Base-by-base conservation (phyloP, 2,888 invertebrate species). In the Eurytoma adleriae region DNA sequence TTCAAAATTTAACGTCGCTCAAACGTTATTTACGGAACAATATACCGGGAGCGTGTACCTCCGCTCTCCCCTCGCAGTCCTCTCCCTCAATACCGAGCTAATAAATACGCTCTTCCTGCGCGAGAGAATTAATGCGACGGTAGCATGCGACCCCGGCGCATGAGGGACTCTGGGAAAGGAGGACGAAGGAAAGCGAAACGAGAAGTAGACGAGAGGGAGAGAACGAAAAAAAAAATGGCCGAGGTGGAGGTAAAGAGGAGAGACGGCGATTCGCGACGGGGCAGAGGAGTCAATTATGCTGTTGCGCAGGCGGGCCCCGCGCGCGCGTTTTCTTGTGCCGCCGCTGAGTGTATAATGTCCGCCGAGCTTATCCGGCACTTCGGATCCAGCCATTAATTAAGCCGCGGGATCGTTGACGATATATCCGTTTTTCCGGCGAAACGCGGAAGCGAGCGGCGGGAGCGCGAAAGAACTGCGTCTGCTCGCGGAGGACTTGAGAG, bases 171-270 rank as follows among this genome's bases (percentile, higher is more conserved):
- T 69, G 76, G 40, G 78, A 82, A 78, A 80, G 72, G 80, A 78
- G 78, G 74, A 74, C 71, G 79, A 77, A 80, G 73, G 82, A 82
- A 80, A 83, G 77, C 72, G 82, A 81, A 82, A 82, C 83, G 83
- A 81, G 24, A 24, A 24, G 24, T 24, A 78, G 77, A 81, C 78
- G 78, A 73, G 73, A 52, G 24, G 30, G 64, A 66, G 81, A 80
- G 67, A 71, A 59, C 64, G 72, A 79, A 78, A 82, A 79, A 76
- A 74, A 82, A 79, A 80, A 75, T 66, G 75, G 79, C 20, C 40
- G 62, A 61, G 61, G 62, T 57, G 18, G 56, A 16, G 24, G 13
- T 30, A 62, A 83, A 78, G 75, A 71, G 81, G 80, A 78, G 67
- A 59, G 76, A 78, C 40, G 72, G 70, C 76, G 57, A 57, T 27